phyloP scores from a whole-genome alignment of 2,113 vertebrate genomes.

The Mus spicilegus region DNA sequence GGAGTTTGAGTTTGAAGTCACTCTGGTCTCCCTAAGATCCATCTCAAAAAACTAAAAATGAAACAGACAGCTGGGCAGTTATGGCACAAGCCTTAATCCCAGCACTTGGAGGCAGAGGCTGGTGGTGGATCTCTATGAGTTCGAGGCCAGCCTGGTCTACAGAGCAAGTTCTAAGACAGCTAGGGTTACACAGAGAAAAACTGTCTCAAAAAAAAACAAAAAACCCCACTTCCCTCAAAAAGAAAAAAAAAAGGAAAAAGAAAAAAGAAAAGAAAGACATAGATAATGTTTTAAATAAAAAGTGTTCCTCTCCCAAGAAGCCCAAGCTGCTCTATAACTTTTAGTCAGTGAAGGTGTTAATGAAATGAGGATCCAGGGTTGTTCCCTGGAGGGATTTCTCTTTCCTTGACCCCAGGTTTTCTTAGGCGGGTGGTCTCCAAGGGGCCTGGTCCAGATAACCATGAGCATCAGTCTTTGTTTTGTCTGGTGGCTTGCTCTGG shows the following conservation, averaged over 20 bases:
- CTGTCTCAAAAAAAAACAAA: neutral
- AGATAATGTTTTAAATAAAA: neutral
- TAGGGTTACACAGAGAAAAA: neutral
- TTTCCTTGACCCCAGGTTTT: neutral
- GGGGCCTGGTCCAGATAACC: neutral
- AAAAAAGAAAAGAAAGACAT: neutral
- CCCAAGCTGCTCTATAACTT: neutral
- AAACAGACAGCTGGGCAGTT: neutral
- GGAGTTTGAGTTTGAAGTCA: neutral
- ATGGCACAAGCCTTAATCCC: neutral
- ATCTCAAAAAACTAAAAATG: neutral
- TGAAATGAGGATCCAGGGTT: neutral
- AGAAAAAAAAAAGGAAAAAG: too few relatives aligned
- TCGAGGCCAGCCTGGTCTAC: neutral
- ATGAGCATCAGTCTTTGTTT: neutral
- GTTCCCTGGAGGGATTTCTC: neutral
- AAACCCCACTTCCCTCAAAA: neutral
- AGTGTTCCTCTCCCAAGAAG: neutral
- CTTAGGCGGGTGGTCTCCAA: neutral
- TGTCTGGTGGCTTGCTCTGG: neutral
- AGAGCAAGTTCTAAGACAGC: neutral
- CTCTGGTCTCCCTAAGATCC: neutral
- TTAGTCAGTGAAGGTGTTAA: constrained; percentile 2
- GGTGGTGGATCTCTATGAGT: neutral
- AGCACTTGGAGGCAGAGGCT: neutral